Conservation (phyloP, 2,113 vertebrate genomes). For the Pygathrix nemaeus region DNA sequence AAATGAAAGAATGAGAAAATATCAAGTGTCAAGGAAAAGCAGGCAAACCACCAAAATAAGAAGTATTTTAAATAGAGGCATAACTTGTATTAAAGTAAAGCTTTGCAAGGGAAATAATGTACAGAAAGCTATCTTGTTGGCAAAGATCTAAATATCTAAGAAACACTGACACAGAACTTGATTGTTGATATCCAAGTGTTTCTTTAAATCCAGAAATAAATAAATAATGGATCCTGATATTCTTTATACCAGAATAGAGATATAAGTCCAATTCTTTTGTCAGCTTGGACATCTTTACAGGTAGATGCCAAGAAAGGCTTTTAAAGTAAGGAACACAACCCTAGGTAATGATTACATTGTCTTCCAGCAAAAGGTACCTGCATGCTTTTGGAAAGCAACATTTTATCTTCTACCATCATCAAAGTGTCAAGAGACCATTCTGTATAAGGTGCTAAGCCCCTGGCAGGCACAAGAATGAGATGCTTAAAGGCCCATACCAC, state of each 20-base stretch:
- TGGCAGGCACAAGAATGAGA: background rate
- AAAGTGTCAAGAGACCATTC: slow-evolving; percentile 32
- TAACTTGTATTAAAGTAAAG: background rate
- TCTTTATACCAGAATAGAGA: background rate
- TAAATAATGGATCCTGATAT: background rate
- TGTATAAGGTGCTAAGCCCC: background rate
- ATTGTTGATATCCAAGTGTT: background rate
- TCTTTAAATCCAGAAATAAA: background rate
- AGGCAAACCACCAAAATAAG: background rate
- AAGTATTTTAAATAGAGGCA: background rate
- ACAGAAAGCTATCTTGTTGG: background rate
- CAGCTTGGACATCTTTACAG: background rate
- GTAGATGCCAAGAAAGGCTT: slow-evolving; percentile 12
- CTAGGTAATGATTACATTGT: background rate
- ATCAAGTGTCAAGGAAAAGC: background rate
- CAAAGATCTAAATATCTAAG: background rate
- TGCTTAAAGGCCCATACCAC: background rate
- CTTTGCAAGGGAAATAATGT: background rate
- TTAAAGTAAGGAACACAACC: slow-evolving; percentile 49
- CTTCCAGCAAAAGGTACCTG: slow-evolving; percentile 33
- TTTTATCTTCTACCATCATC: slow-evolving; percentile 43
- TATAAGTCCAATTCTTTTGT: background rate
- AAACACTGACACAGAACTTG: background rate
- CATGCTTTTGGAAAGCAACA: slow-evolving; percentile 26
- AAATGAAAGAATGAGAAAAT: background rate